phyloP scores from a whole-genome alignment of 2,113 vertebrate genomes.

The Xenopus laevis region DNA sequence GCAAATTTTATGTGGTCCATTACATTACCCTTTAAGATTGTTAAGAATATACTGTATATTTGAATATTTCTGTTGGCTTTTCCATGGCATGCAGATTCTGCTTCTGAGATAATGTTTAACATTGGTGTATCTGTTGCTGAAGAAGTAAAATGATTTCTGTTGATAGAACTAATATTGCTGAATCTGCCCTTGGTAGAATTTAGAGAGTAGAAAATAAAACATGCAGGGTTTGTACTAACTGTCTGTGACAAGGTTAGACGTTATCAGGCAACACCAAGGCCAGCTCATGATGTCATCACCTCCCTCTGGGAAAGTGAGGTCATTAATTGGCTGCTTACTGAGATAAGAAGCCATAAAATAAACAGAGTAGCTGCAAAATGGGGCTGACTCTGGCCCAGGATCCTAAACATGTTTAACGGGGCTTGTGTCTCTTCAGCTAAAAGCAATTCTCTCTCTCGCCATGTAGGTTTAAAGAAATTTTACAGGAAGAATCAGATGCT shows the following conservation, averaged over 20 bases:
- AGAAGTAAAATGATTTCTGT: no score
- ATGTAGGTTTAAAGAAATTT: conserved; percentile 41
- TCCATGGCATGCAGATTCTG: no score
- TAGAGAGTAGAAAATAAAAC: conserved; percentile 16
- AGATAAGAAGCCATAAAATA: conserved; percentile 71
- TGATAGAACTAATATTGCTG: background rate
- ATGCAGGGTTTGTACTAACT: conserved; percentile 40
- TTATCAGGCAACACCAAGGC: conserved; percentile 56
- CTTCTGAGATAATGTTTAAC: no score
- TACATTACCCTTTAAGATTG: no score
- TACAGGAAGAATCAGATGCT: conserved; percentile 24
- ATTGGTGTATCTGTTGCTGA: no score
- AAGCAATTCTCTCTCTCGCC: conserved; percentile 33
- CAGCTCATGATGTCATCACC: conserved; percentile 66
- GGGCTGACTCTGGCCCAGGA: conserved; percentile 55
- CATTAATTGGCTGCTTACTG: conserved; percentile 59
- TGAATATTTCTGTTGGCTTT: no score
- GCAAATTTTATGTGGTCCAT: no score
- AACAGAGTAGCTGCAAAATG: conserved; percentile 68
- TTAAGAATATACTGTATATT: no score
- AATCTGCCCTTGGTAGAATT: background rate
- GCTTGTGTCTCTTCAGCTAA: conserved; percentile 47
- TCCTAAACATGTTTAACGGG: conserved; percentile 52
- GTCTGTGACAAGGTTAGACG: conserved; percentile 58
- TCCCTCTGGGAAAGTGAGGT: conserved; percentile 62